A percentile compares a stretch with the other conserved stretches of the same genome.
Evolutionary conservation across 2,888 invertebrate species (phyloP).

Genomic region (Diarsia rubi): DNA sequence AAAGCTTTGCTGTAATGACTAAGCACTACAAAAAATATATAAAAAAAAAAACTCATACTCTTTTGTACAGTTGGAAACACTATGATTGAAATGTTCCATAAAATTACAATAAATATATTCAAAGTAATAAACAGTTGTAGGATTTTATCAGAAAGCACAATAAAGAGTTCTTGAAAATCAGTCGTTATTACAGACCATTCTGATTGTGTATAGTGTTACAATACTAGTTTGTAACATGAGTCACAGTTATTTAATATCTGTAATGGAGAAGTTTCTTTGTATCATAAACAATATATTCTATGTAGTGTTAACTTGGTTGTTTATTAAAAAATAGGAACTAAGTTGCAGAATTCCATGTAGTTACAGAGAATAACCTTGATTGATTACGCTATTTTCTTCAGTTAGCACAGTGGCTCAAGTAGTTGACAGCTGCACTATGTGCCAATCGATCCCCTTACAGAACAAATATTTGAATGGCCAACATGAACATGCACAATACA

Average conservation of each 20-base stretch:
- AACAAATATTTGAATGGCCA: no score
- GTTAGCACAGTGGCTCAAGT: no score
- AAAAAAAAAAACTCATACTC: constrained; percentile 20
- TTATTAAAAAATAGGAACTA: neutral
- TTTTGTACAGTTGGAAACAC: neutral
- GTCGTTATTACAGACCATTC: constrained; percentile 8
- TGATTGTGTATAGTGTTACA: constrained; percentile 28
- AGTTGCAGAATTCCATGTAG: neutral
- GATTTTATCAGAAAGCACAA: neutral
- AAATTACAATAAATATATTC: neutral
- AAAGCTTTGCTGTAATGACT: constrained; percentile 6
- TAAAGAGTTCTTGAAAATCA: neutral
- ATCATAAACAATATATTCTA: neutral
- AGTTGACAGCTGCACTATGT: no score
- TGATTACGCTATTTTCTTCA: neutral
- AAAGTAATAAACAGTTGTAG: neutral
- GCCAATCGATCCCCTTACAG: no score
- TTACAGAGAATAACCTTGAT: neutral
- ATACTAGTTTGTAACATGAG: constrained; percentile 40
- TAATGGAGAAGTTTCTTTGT: constrained; percentile 33
- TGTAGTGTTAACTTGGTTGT: neutral
- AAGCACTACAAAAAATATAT: constrained; percentile 30
- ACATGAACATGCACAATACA: no score
- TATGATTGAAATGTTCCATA: constrained; percentile 7
- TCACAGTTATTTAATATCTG: constrained; percentile 36